A percentile compares a stretch with the other conserved stretches of the same genome.
Conservation (phyloP, 2,113 vertebrate genomes). For the Catagonus wagneri region DNA sequence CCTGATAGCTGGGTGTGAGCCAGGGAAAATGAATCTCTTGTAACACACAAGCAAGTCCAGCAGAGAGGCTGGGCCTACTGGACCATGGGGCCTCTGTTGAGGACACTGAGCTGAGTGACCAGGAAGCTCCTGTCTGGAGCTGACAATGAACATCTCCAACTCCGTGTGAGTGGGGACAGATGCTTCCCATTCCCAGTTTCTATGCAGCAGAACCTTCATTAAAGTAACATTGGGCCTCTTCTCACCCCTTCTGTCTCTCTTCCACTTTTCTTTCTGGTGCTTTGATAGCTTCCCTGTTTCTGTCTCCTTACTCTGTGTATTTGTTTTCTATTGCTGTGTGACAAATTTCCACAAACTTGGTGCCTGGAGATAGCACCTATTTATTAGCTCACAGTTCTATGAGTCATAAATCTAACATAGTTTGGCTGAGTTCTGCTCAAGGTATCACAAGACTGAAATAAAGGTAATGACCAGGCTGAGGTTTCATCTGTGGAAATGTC, state of each 20-base stretch:
- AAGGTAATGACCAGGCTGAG: neutral
- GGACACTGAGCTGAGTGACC: neutral
- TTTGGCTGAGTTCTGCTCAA: neutral
- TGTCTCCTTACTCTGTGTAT: neutral
- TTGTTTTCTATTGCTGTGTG: neutral
- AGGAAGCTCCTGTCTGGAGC: neutral
- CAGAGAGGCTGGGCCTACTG: no score
- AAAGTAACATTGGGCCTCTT: neutral
- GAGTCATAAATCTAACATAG: neutral
- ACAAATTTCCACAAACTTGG: neutral
- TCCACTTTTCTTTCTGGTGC: neutral
- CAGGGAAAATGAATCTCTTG: neutral
- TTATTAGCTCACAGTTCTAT: neutral
- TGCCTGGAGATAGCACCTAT: neutral
- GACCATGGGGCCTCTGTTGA: neutral
- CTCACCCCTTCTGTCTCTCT: neutral
- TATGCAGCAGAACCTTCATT: neutral
- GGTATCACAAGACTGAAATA: neutral
- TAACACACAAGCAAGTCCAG: neutral
- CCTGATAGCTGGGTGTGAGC: no score
- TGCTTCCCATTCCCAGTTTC: neutral
- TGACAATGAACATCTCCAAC: neutral
- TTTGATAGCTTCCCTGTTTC: neutral
- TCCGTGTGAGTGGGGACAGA: fast-evolving
- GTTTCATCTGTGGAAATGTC: neutral